A percentile compares a stretch with the other conserved stretches of the same genome.
phyloP scores from a whole-genome alignment of 2,888 invertebrate genomes.

The Drosophila histrio region DNA sequence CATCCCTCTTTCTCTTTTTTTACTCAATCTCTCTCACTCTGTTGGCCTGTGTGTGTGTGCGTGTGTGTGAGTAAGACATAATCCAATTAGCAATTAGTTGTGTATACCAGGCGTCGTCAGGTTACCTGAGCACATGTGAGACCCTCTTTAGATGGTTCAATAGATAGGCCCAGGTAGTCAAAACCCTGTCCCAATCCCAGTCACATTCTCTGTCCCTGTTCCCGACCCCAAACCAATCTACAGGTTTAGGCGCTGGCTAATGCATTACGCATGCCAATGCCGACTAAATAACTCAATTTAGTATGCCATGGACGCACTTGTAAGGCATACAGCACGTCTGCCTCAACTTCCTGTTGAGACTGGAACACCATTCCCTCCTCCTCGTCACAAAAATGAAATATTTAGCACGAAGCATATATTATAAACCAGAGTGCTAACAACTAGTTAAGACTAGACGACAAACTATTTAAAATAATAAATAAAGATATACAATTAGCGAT shows the following conservation, averaged over 20 bases:
- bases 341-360: constrained; percentile 39
- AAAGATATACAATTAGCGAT: too few relatives aligned
- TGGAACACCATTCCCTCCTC: not conserved
- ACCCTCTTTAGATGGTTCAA: constrained; percentile 63
- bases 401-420: too few relatives aligned
- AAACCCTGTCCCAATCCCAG: not conserved
- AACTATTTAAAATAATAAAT: too few relatives aligned
- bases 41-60: not conserved
- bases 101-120: constrained; percentile 64
- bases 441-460: too few relatives aligned
- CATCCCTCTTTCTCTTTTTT: not conserved
- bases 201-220: not conserved
- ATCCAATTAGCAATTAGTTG: constrained; percentile 79
- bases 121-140: constrained; percentile 56
- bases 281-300: constrained; percentile 61
- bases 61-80: constrained; percentile 62
- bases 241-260: constrained; percentile 36
- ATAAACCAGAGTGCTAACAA: too few relatives aligned
- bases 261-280: constrained; percentile 63
- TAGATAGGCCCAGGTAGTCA: constrained; percentile 43
- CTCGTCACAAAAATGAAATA: too few relatives aligned
- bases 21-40: not conserved
- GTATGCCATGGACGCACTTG: constrained; percentile 60
- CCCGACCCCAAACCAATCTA: not conserved
- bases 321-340: constrained; percentile 63